A percentile compares a stretch with the other conserved stretches of the same genome.
phyloP scores from a whole-genome alignment of 1,140 invertebrate species.

The Nilaparvata lugens region DNA sequence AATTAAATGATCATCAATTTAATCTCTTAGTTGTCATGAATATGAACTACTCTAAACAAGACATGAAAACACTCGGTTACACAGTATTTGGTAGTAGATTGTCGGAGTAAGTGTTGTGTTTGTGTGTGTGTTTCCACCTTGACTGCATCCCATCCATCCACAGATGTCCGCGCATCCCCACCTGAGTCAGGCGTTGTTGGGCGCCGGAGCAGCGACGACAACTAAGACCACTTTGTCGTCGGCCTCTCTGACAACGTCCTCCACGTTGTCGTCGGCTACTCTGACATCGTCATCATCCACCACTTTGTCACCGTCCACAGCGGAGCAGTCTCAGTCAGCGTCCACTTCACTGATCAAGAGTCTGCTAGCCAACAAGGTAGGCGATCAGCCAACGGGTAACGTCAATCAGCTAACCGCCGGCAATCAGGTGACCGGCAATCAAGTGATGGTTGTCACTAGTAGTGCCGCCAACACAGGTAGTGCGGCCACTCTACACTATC shows the following conservation, averaged over 20 bases:
- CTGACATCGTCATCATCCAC: constrained; percentile 25
- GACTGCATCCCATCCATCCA: neutral
- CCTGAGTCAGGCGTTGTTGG: constrained; percentile 48
- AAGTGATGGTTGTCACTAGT: neutral
- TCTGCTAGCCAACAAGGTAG: constrained; percentile 75
- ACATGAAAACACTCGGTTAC: too few relatives aligned
- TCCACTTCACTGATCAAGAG: constrained; percentile 70
- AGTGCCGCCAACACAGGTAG: neutral
- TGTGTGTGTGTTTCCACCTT: too few relatives aligned
- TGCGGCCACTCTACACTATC: constrained; percentile 9
- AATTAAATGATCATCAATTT: too few relatives aligned
- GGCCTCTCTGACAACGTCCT: constrained; percentile 25
- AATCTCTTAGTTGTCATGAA: too few relatives aligned
- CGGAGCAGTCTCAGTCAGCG: constrained; percentile 33
- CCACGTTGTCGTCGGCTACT: constrained; percentile 17
- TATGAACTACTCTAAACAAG: too few relatives aligned
- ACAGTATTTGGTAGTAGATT: too few relatives aligned
- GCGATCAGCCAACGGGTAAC: constrained; percentile 5
- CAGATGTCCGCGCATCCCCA: constrained; percentile 52
- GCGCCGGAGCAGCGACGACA: constrained; percentile 38
- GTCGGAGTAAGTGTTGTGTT: too few relatives aligned
- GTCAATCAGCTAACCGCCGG: too few relatives aligned
- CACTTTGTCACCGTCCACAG: constrained; percentile 35
- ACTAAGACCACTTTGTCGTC: constrained; percentile 22
- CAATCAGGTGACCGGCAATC: too few relatives aligned